Evolutionary conservation across 1,140 invertebrate species (phyloP), one percentile per base, ranked within the genome.

Genomic region (Drosophila busckii): DNA sequence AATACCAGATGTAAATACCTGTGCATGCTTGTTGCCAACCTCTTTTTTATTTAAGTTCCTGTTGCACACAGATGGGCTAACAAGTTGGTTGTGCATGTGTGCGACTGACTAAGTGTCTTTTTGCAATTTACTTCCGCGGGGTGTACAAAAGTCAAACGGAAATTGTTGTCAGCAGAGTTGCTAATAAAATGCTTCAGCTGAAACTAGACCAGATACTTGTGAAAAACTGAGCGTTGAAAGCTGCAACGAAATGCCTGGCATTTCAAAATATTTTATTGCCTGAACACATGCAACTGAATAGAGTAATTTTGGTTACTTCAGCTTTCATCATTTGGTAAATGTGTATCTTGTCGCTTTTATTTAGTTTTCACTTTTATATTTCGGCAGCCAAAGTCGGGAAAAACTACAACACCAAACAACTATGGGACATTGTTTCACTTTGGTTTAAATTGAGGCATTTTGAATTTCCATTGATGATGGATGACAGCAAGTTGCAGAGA

Each of bases 251-350:
- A 49, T 63, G 32, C 41, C 41, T 49, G 54, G 50, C 49, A 76
- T 60, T 73, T 69, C 46, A 48, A 50, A 61, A 70, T 78, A 76
- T 78, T 70, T 70, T 54, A 70, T 70, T 44, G 32, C 22, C n/a
- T n/a, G n/a, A n/a, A n/a, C n/a, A n/a, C n/a, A n/a, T n/a, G n/a
- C n/a, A n/a, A n/a, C n/a, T n/a, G n/a, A n/a, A n/a, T n/a, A n/a
- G 9, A 4, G n/a, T 26, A 37, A 20, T 34, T 38, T 49, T 31
- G 65, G 34, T 22, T 46, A 53, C 52, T 42, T 29, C 31, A 78
- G 80, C 73, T 78, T 78, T 80, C 71, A 64, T 78, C 52, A 67
- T 78, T 63, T 46, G 50, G 48, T 64, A 73, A 73, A 73, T 73
- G 64, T 64, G 63, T 70, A 34, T 20, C 52, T 48, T 76, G 55